These are phyloP conservation scores for Campylorhamphus procurvoides DNA, from an alignment of 2,113 vertebrate genomes.

Conservation along the genomic window DNA sequence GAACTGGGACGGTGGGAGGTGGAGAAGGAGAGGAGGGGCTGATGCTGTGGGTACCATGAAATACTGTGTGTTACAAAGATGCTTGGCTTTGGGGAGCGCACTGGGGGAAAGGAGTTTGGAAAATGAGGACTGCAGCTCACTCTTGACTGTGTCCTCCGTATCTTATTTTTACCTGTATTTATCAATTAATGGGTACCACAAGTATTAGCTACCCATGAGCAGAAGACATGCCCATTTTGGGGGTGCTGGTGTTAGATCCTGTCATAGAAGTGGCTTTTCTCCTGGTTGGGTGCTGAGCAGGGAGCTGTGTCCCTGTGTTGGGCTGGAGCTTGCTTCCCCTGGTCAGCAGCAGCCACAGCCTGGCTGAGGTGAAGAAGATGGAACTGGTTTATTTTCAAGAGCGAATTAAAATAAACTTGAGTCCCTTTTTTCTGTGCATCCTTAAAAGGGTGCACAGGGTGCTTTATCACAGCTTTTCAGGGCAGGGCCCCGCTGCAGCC, in stretches of 20 bases:
- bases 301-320: accelerated
- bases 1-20: not conserved
- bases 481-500: not conserved
- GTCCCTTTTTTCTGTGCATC: not conserved
- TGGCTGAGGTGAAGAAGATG: not conserved
- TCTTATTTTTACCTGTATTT: not conserved
- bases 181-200: accelerated
- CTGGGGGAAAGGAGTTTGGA: not conserved
- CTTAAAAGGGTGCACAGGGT: not conserved
- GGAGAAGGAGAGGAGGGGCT: not conserved
- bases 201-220: not conserved
- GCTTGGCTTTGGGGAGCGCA: not conserved
- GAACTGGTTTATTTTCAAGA: not conserved
- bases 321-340: not conserved
- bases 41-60: accelerated
- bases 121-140: not conserved
- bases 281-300: not conserved
- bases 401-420: not conserved
- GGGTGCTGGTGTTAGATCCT: not conserved
- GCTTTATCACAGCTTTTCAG: accelerated
- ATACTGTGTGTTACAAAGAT: not conserved
- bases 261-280: not conserved
- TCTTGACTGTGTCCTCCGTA: not conserved
- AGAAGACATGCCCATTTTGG: not conserved
- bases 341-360: not conserved